Evolutionary conservation across 2,113 vertebrate species (phyloP), one percentile per base, ranked within the genome.

Genomic region (Syrrhaptes paradoxus): DNA sequence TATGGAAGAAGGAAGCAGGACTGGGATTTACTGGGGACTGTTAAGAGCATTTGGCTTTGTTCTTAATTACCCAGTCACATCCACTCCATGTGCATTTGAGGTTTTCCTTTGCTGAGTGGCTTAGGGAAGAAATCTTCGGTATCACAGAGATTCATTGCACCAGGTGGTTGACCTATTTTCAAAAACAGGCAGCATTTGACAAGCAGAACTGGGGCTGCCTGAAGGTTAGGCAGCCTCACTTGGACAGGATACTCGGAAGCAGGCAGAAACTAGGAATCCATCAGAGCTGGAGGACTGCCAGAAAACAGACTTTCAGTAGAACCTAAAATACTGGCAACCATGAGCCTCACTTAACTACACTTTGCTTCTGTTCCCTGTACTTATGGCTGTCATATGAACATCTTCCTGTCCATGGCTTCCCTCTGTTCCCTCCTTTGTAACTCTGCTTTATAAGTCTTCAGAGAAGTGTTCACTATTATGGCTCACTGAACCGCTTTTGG

Each of bases 271-370:
- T 36, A 87, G 41, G 62, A 74, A 91, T 18, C 55, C 38, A 72
- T 71, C 77, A 76, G 89, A 75, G 66, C 61, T 65, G n/a, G 63
- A 88, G 34, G 36, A 71, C 29, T 91, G 59, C 93, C 92, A 68
- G 84, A 95, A 94, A 92, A 73, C 58, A 93, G 75, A 71, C 43
- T 76, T 90, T 80, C 43, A 80, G 65, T 74, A 70, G 36, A 92
- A 89, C 18, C 70, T 58, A 89, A 95, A 92, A 77, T 66, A 91
- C 22, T 90, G 83, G 65, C 84, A 95, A 73, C 45, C 57, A 16
- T 24, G 11, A 88, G 51, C 65, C 46, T 80, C 38, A 29, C 34
- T 87, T 71, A 89, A 80, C 68, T 45, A 61, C 11, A 34, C 36
- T 49, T 72, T 32, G n/a, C 51, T 88, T 80, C 89, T 88, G 51